phyloP scores from a whole-genome alignment of 2,113 vertebrate genomes.

The Neodon shergylaensis region DNA sequence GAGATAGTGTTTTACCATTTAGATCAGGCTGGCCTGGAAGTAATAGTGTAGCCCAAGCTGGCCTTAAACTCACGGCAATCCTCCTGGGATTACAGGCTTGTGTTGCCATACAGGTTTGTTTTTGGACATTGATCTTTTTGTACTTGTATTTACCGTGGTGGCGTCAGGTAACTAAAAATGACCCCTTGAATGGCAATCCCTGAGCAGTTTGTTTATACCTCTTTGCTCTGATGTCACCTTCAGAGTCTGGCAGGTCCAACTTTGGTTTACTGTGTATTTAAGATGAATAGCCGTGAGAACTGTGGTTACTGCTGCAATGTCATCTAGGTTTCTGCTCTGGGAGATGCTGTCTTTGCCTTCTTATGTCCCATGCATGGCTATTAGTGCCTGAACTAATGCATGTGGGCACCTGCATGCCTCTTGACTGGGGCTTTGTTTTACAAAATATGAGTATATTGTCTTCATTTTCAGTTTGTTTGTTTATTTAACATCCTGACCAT shows the following conservation, averaged over 20 bases:
- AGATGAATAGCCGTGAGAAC: neutral
- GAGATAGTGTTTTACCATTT: neutral
- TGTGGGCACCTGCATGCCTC: neutral
- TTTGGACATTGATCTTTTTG: neutral
- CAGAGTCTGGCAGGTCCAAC: neutral
- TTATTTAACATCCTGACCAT: neutral
- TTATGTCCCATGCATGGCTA: neutral
- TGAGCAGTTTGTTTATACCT: neutral
- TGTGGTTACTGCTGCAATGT: neutral
- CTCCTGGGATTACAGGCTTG: neutral
- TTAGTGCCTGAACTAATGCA: neutral
- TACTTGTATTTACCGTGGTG: neutral
- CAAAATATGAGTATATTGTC: neutral
- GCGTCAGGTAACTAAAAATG: neutral
- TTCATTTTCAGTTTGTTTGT: neutral
- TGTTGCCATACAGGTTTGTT: neutral
- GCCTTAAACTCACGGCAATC: neutral
- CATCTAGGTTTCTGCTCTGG: slow-evolving; percentile 6
- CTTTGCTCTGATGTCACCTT: neutral
- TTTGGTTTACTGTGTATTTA: slow-evolving; percentile 24
- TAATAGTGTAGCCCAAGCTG: neutral
- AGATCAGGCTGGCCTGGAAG: neutral
- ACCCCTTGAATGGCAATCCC: neutral
- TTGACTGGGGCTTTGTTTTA: slow-evolving; percentile 19
- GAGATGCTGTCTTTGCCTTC: slow-evolving; percentile 22